Evolutionary conservation across 2,113 vertebrate genomes (phyloP).

Genomic region (Pteruthius melanotis): DNA sequence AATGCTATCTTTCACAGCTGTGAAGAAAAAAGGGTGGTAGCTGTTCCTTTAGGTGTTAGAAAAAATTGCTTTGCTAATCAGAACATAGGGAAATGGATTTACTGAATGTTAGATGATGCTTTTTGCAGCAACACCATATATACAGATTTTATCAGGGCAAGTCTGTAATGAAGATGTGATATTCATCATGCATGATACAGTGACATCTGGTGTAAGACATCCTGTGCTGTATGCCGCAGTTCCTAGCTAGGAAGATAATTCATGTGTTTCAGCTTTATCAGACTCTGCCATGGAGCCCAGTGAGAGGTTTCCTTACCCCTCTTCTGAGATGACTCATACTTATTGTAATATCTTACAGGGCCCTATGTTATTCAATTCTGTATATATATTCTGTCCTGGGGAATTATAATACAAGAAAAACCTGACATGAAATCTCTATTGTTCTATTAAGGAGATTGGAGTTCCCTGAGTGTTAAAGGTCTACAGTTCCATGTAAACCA

Average conservation of each 20-base stretch:
- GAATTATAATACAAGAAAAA: background rate
- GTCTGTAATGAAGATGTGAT: constrained; percentile 7
- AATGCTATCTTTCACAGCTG: background rate
- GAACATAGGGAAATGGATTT: background rate
- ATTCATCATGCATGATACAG: constrained; percentile 40
- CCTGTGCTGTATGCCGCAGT: background rate
- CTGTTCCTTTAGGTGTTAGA: background rate
- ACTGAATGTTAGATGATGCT: background rate
- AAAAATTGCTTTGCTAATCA: background rate
- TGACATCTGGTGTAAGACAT: constrained; percentile 51
- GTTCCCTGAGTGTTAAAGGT: background rate
- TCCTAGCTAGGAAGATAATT: background rate
- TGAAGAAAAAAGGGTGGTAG: background rate
- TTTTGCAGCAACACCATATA: background rate
- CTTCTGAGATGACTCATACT: background rate
- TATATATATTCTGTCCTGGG: background rate
- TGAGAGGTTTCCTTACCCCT: background rate
- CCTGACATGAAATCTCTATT: background rate
- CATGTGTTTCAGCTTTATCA: background rate
- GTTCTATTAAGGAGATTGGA: background rate
- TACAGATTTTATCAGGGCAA: background rate
- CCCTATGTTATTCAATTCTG: background rate
- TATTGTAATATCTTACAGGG: background rate
- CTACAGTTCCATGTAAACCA: background rate
- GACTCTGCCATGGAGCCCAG: background rate